Conservation (phyloP, 2,888 invertebrate genomes). For the Noctua pronuba region DNA sequence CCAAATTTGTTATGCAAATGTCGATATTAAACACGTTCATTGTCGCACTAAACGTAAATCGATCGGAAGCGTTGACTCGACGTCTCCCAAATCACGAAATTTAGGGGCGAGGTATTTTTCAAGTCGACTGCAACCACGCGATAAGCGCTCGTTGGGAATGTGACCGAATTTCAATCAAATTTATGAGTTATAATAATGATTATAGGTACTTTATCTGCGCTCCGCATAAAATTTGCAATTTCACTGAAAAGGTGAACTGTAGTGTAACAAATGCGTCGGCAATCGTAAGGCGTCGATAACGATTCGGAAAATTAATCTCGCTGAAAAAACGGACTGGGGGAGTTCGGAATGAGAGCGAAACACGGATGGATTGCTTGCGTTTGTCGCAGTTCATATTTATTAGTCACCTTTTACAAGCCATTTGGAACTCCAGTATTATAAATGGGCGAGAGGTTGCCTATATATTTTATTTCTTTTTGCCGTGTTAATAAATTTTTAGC, state of each 20-base stretch:
- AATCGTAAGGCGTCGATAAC: conserved; percentile 89
- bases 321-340: conserved; percentile 80
- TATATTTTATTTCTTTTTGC: conserved; percentile 29
- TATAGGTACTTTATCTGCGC: conserved; percentile 88
- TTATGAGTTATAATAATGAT: conserved; percentile 90
- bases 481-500: background rate
- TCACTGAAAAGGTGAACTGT: conserved; percentile 89
- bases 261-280: conserved; percentile 88
- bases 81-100: conserved; percentile 79
- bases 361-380: conserved; percentile 77
- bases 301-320: conserved; percentile 88
- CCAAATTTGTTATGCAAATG: conserved; percentile 84
- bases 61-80: conserved; percentile 85
- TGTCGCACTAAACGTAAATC: conserved; percentile 87
- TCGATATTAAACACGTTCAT: conserved; percentile 85
- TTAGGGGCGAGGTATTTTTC: conserved; percentile 85
- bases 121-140: conserved; percentile 88
- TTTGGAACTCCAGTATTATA: conserved; percentile 66
- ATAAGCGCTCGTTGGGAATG: conserved; percentile 88
- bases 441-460: conserved; percentile 31
- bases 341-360: conserved; percentile 76
- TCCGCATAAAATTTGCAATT: conserved; percentile 89
- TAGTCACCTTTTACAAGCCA: conserved; percentile 71
- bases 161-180: conserved; percentile 90
- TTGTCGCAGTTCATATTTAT: conserved; percentile 78